A percentile compares a stretch with the other conserved stretches of the same genome.
Evolutionary conservation across 2,113 vertebrate genomes (phyloP).

Genomic region (Vicugna pacos): DNA sequence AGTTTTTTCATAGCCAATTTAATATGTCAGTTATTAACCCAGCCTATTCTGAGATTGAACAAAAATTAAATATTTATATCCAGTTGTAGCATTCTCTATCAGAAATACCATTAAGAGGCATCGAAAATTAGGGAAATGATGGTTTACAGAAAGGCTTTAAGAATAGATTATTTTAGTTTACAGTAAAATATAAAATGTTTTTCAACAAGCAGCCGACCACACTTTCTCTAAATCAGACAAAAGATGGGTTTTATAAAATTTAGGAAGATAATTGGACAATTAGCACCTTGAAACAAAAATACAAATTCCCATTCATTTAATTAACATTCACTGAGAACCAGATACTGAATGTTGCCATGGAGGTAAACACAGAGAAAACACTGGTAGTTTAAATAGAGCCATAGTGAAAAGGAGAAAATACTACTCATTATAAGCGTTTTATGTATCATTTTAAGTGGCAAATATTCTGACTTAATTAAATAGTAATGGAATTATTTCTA

Average conservation of each 20-base stretch:
- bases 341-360: neutral
- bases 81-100: neutral
- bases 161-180: neutral
- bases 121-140: neutral
- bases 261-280: neutral
- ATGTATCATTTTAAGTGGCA: neutral
- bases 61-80: constrained; percentile 5
- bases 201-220: neutral
- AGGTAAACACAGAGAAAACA: constrained; percentile 24
- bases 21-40: neutral
- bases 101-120: neutral
- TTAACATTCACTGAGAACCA: neutral
- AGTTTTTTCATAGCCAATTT: neutral
- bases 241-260: neutral
- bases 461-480: neutral
- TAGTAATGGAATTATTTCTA: neutral
- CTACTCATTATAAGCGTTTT: neutral
- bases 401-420: neutral
- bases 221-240: neutral
- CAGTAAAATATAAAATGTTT: neutral
- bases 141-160: neutral
- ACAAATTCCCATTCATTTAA: neutral
- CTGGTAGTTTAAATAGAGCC: neutral
- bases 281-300: neutral
- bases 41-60: neutral